Conservation (phyloP, 1,140 invertebrate species). For the Drosophila pandora region DNA sequence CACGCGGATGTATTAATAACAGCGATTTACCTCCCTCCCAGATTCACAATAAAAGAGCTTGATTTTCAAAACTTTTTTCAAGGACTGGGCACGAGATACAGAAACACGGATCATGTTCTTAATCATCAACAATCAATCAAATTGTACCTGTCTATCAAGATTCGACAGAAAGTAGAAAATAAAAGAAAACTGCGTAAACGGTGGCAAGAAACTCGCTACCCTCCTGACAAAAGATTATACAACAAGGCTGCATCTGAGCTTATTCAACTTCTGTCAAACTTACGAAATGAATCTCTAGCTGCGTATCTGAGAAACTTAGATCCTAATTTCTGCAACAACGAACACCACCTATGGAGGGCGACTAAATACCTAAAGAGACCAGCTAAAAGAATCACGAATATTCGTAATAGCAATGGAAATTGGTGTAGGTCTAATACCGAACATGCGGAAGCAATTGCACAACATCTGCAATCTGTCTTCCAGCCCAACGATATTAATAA, state of each 20-base stretch:
- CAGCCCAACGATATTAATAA: too few species aligned
- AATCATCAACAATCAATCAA: not conserved
- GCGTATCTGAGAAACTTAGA: too few species aligned
- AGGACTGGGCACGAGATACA: too few species aligned
- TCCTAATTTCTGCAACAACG: not conserved
- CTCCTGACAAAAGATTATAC: not conserved
- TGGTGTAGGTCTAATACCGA: not conserved
- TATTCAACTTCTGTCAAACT: constrained; percentile 1
- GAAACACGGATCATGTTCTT: not conserved
- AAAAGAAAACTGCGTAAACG: too few species aligned
- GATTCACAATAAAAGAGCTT: too few species aligned
- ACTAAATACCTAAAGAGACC: too few species aligned
- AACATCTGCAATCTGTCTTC: constrained; percentile 4
- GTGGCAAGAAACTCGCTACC: constrained; percentile 2
- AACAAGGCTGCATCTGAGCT: constrained; percentile 4
- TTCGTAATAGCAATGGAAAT: too few species aligned
- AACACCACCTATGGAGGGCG: not conserved
- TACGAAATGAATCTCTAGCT: constrained; percentile 3
- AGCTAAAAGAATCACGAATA: too few species aligned
- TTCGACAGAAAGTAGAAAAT: not conserved
- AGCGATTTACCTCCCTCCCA: too few species aligned
- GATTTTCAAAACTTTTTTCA: too few species aligned
- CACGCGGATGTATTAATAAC: too few species aligned
- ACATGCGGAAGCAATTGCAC: constrained; percentile 2
- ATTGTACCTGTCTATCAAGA: not conserved